Evolutionary conservation across 2,888 invertebrate genomes (phyloP), one percentile per base, ranked within the genome.

Genomic region (Orthonevra nobilis): DNA sequence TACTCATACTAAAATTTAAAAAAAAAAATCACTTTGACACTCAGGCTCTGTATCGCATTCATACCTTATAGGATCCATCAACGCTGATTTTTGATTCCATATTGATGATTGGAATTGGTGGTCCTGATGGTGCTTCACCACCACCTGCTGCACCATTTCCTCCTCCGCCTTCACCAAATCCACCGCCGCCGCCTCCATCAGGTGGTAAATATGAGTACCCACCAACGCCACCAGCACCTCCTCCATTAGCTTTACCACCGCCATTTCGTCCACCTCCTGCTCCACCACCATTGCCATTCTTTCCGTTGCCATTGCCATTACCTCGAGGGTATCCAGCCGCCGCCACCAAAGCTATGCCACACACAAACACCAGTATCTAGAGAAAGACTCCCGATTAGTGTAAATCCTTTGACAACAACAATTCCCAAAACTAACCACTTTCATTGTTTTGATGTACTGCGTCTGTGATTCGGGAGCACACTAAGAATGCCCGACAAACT

Each of bases 1-100:
- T 93, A 94, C 91, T 92, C 93, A 86, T 90, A 93, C 87, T 92
- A 89, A 44, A 61, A 70, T 1, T 20, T 20, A 17, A 19, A n/a
- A 17, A 0, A 17, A 14, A 10, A 50, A 12, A 20, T 15, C 20
- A 48, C 1, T 50, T 12, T n/a, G 1, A 34, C 6, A 19, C 4
- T 38, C 14, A 5, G 2, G 10, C 9, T 6, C 4, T 12, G 6
- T 1, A 2, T 14, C 1, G 0, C 19, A 17, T 81, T 4, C 23
- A 23, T 81, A 88, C 88, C 85, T 83, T 86, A 63, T 88, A 88
- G 0, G 89, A 88, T 2, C 89, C 88, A 74, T 88, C 88, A 3
- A 82, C 79, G 50, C 85, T 87, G 2, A 88, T 81, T 82, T 86
- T 86, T 0, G 86, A 85, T 48, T 88, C 87, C 82, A 85, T 82